Base-by-base conservation (phyloP, 2,888 invertebrate genomes). In the Dorcus hopei region DNA sequence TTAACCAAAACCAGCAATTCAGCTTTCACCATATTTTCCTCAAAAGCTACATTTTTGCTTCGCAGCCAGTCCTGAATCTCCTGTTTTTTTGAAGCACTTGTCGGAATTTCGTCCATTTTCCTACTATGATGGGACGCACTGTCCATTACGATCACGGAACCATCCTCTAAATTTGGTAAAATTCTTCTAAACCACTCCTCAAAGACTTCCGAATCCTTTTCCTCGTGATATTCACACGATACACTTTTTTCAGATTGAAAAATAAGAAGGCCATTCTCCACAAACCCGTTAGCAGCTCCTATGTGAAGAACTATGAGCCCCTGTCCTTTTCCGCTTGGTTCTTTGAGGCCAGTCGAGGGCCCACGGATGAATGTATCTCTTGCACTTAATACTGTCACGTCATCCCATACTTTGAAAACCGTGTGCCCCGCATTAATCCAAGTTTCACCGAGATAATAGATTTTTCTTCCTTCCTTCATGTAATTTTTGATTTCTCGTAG, bases 341-440 rank as follows among this genome's bases (percentile, higher is more conserved):
- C 54, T 49, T 62, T 61, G 48, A 61, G 50, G n/a, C 64, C 62
- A 14, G 58, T 58, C 14, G 58, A 51, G 40, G 61, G 45, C 14
- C 61, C 61, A 38, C 54, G 42, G 19, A 58, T 40, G 38, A 62
- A 60, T 11, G 62, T 60, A 19, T 61, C 45, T 38, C 61, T 16
- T 8, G 57, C 9, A n/a, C 39, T 55, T 41, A 14, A 14, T n/a
- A 60, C 41, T 2, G 54, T 57, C 9, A 33, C 11, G 38, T 65
- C 62, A 8, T 19, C 33, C 65, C 61, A 63, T 9, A 61, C 59
- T 50, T 62, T 59, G 3, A 9, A 3, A 16, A 6, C 23, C 7
- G 61, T 61, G 49, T 64, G 60, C 11, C 61, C 63, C 14, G 61
- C 65, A 50, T 67, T 64, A 4, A 65, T 42, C 62, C 65, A 63